These are phyloP conservation scores for Camponotus pennsylvanicus DNA, from an alignment of 1,140 invertebrate genomes.

Conservation along the genomic window DNA sequence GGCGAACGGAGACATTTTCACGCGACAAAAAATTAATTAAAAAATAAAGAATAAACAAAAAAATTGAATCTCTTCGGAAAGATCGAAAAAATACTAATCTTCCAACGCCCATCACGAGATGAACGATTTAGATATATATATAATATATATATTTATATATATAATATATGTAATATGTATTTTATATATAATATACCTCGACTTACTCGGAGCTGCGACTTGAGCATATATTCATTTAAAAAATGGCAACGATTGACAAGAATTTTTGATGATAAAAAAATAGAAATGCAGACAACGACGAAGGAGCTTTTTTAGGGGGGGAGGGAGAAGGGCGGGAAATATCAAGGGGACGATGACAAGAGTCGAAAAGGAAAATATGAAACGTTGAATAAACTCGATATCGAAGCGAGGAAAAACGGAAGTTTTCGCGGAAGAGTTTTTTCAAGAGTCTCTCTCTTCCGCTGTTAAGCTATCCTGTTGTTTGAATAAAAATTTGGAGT, in stretches of 20 bases:
- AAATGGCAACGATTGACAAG: conserved; percentile 80
- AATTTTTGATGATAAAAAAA: conserved; percentile 73
- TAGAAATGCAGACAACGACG: conserved; percentile 63
- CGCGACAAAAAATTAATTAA: conserved; percentile 40
- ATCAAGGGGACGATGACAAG: background rate
- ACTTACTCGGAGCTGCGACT: conserved; percentile 77
- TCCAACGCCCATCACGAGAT: conserved; percentile 53
- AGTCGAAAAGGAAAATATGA: background rate
- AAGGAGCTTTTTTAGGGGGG: background rate
- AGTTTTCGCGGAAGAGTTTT: conserved; percentile 31
- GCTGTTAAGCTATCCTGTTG: conserved; percentile 31
- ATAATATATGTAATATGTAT: conserved; percentile 70
- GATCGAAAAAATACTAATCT: conserved; percentile 73
- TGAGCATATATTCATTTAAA: conserved; percentile 78
- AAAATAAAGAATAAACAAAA: conserved; percentile 59
- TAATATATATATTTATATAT: conserved; percentile 71
- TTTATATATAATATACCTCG: conserved; percentile 70
- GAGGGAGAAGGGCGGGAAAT: background rate
- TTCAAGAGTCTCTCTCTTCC: background rate
- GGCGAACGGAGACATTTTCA: conserved; percentile 58
- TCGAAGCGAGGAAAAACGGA: conserved; percentile 59
- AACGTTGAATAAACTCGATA: conserved; percentile 20
- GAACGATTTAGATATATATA: conserved; percentile 65
- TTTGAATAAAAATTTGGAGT: conserved; percentile 40
- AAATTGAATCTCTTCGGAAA: conserved; percentile 52